Evolutionary conservation across 2,797 vertebrate genomes (phyloP).

Genomic region (Amblyraja radiata): DNA sequence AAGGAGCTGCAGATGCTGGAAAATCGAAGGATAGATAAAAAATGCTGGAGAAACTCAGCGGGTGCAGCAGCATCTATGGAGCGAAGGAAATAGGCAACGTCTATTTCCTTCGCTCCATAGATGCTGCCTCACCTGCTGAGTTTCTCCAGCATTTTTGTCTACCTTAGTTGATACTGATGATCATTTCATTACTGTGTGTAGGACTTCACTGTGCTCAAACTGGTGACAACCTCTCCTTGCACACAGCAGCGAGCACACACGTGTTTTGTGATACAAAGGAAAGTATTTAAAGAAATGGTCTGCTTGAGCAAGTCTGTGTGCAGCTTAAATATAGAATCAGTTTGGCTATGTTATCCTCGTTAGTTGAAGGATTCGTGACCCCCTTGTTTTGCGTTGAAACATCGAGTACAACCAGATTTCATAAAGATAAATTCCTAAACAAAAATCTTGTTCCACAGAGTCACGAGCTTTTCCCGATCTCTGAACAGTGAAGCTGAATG

Average conservation of each 20-base stretch:
- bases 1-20: no score
- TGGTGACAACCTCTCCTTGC: neutral
- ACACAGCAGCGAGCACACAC: neutral
- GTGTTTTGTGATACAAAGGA: neutral
- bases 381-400: neutral
- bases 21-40: no score
- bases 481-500: neutral
- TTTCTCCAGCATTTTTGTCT: no score
- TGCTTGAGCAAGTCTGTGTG: neutral
- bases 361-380: neutral
- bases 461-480: neutral
- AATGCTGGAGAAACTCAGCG: no score
- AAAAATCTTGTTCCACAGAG: neutral
- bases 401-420: neutral
- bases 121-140: no score
- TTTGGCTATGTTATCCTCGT: neutral
- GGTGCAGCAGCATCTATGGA: no score
- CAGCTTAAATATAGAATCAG: neutral
- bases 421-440: neutral
- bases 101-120: no score
- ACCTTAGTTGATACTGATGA: no score
- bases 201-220: neutral
- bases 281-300: neutral
- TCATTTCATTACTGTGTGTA: neutral
- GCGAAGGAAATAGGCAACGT: no score